phyloP scores from a whole-genome alignment of 2,797 vertebrate species.

The Hydrophis major region DNA sequence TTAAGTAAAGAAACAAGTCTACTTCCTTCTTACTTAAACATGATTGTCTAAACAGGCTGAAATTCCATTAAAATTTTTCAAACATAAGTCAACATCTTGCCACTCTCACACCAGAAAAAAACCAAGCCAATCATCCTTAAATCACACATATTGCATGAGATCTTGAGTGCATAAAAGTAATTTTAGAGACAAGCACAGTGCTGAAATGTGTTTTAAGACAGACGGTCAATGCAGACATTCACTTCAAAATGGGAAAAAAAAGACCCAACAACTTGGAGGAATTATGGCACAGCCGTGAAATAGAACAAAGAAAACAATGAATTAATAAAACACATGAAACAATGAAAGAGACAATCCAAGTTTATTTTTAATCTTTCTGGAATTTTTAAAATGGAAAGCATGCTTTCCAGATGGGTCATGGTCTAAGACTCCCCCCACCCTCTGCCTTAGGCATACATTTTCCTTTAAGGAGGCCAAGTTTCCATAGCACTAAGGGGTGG shows the following conservation, averaged over 20 bases:
- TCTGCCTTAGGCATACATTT: neutral
- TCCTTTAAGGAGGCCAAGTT: neutral
- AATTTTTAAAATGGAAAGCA: neutral
- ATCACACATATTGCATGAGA: neutral
- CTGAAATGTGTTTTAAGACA: neutral
- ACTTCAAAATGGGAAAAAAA: neutral
- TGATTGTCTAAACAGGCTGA: neutral
- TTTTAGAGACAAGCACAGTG: neutral
- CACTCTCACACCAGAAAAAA: neutral
- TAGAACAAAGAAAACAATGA: neutral
- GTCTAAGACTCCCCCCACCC: neutral
- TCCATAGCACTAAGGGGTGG: neutral
- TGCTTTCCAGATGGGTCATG: neutral
- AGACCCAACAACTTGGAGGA: neutral
- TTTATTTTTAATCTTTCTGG: neutral
- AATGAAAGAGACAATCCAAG: neutral
- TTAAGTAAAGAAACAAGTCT: neutral
- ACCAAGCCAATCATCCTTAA: neutral
- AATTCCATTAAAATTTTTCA: neutral
- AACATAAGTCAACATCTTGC: neutral
- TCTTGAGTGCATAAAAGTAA: neutral
- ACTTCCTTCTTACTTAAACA: neutral
- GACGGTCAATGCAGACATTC: neutral
- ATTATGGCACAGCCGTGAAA: neutral
- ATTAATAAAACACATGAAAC: neutral